Evolutionary conservation across 1,140 invertebrate species (phyloP).

Genomic region (Nymphalis io): DNA sequence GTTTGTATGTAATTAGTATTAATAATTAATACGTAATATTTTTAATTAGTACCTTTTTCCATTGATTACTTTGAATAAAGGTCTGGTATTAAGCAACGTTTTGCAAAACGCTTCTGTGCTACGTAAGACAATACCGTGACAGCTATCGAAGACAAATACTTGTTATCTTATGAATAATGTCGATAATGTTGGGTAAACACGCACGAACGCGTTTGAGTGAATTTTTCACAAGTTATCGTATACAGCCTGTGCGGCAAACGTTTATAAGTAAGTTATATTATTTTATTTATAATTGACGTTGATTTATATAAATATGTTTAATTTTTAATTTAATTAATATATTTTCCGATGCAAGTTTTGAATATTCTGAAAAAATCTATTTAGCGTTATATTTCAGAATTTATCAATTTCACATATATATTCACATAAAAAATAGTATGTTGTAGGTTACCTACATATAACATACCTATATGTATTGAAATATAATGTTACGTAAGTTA

Average conservation of each 20-base stretch:
- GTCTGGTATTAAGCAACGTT: slow-evolving; percentile 60
- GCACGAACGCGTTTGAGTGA: slow-evolving; percentile 63
- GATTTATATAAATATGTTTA: no score
- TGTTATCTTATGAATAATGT: slow-evolving; percentile 80
- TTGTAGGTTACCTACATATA: neutral
- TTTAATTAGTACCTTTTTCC: no score
- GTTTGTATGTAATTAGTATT: no score
- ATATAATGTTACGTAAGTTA: slow-evolving; percentile 25
- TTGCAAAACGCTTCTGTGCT: slow-evolving; percentile 68
- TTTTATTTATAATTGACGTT: no score
- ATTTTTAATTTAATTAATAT: no score
- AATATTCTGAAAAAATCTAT: no score
- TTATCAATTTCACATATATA: no score
- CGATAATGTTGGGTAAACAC: slow-evolving; percentile 76
- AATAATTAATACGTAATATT: no score
- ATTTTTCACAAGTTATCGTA: slow-evolving; percentile 71
- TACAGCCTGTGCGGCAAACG: slow-evolving; percentile 51
- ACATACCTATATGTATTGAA: slow-evolving; percentile 18
- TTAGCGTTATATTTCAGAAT: no score
- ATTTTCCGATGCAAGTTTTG: no score
- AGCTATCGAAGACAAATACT: slow-evolving; percentile 74
- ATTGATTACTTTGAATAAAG: slow-evolving; percentile 29
- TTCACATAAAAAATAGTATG: no score
- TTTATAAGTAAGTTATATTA: neutral
- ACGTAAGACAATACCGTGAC: slow-evolving; percentile 71